Evolutionary conservation across 2,113 vertebrate species (phyloP).

Genomic region (Colaptes auratus): DNA sequence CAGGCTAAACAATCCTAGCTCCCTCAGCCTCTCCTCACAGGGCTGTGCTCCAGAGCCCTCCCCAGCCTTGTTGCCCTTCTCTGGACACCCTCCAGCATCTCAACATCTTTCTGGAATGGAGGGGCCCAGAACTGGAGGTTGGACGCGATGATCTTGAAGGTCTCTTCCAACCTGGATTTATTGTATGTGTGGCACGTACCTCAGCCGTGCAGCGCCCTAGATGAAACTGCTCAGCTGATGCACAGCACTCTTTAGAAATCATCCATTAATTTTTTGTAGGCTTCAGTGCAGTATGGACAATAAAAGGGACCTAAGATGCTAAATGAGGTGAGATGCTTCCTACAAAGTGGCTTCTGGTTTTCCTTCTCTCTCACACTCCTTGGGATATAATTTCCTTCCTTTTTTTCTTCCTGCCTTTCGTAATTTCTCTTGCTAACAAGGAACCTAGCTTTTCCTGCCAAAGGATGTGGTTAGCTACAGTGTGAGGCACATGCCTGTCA

Average conservation of each 20-base stretch:
- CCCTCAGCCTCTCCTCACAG: too few relatives aligned
- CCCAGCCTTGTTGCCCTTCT: too few relatives aligned
- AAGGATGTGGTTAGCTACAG: not conserved
- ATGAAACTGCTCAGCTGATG: constrained; percentile 27
- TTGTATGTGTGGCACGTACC: too few relatives aligned
- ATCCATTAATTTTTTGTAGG: not conserved
- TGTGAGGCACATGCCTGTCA: not conserved
- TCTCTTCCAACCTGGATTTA: too few relatives aligned
- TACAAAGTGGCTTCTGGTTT: not conserved
- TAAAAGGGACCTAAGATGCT: constrained; percentile 48
- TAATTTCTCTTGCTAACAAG: not conserved
- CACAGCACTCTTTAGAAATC: constrained; percentile 35
- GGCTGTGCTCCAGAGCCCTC: too few relatives aligned
- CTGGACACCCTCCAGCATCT: too few relatives aligned
- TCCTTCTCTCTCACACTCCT: not conserved
- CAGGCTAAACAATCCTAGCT: too few relatives aligned
- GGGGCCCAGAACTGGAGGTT: too few relatives aligned
- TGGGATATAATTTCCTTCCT: not conserved
- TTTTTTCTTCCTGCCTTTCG: not conserved
- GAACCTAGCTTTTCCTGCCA: not conserved
- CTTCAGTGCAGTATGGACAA: constrained; percentile 21
- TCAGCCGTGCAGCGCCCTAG: not conserved
- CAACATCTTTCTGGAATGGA: too few relatives aligned
- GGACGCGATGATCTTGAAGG: too few relatives aligned
- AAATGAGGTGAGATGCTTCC: constrained; percentile 46